phyloP scores from a whole-genome alignment of 2,888 invertebrate species.

The Fragum sueziense region DNA sequence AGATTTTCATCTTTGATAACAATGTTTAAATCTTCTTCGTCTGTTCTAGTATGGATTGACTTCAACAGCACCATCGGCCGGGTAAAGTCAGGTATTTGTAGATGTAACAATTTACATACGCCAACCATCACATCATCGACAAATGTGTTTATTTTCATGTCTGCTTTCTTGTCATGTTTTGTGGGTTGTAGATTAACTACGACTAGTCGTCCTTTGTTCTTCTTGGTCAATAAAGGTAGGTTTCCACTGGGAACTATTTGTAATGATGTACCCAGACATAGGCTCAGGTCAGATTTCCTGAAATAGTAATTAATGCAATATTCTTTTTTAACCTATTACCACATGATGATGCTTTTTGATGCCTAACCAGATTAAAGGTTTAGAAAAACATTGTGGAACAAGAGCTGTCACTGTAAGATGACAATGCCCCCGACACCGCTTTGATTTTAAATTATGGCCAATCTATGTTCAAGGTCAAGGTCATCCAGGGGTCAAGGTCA shows the following conservation, averaged over 20 bases:
- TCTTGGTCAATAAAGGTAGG: constrained; percentile 90
- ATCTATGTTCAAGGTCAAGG: too few relatives aligned
- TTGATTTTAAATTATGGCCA: too few relatives aligned
- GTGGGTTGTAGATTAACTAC: constrained; percentile 99
- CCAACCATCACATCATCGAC: constrained; percentile 89
- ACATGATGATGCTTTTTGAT: too few relatives aligned
- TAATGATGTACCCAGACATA: constrained; percentile 97
- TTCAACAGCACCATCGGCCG: constrained; percentile 71
- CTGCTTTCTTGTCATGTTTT: constrained; percentile 96
- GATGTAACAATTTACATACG: constrained; percentile 86
- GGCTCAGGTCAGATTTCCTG: constrained; percentile 95
- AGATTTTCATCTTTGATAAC: constrained; percentile 47
- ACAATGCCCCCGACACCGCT: too few relatives aligned
- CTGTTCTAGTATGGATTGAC: constrained; percentile 66
- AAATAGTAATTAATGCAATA: constrained; percentile 78
- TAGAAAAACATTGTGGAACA: too few relatives aligned
- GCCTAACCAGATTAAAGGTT: too few relatives aligned
- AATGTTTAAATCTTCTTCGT: constrained; percentile 54
- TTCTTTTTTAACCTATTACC: too few relatives aligned
- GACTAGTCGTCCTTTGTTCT: constrained; percentile 93
- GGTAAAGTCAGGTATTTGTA: constrained; percentile 89
- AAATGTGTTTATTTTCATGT: constrained; percentile 93
- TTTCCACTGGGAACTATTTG: constrained; percentile 99
- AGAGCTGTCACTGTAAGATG: too few relatives aligned
- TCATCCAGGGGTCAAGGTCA: too few relatives aligned